Evolutionary conservation across 2,888 invertebrate genomes (phyloP).

Genomic region (Xiphydria camelus): DNA sequence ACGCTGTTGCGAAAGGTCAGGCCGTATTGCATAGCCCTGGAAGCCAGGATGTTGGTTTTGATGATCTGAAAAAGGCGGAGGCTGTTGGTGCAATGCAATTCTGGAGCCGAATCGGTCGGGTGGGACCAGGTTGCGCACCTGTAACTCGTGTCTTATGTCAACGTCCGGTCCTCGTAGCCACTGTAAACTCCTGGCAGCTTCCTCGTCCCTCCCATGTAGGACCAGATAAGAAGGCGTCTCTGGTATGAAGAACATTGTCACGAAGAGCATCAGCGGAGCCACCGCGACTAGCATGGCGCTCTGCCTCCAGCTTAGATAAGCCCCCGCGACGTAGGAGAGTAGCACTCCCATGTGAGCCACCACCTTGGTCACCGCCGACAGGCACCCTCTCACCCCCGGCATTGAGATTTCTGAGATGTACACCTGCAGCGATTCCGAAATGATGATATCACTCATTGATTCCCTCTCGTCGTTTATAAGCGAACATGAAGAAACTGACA

Average conservation of each 20-base stretch:
- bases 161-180: conserved; percentile 83
- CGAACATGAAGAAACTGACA: background rate
- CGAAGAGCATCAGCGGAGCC: conserved; percentile 76
- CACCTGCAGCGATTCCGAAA: conserved; percentile 62
- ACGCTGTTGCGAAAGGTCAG: conserved; percentile 51
- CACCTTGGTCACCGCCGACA: conserved; percentile 85
- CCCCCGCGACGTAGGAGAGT: conserved; percentile 80
- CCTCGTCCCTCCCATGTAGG: conserved; percentile 74
- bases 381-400: conserved; percentile 81
- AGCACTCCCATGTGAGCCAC: conserved; percentile 84
- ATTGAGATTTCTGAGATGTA: conserved; percentile 92
- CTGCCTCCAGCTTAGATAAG: conserved; percentile 82
- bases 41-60: conserved; percentile 53
- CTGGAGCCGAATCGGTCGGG: background rate
- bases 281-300: conserved; percentile 80
- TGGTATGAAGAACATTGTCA: conserved; percentile 78
- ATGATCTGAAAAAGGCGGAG: conserved; percentile 42
- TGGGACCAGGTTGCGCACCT: conserved; percentile 33
- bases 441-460: background rate
- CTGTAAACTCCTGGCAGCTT: conserved; percentile 71
- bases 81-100: conserved; percentile 19
- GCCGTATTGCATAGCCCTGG: conserved; percentile 53
- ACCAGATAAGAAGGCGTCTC: conserved; percentile 88
- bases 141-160: conserved; percentile 74
- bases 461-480: background rate